Evolutionary conservation across 2,888 invertebrate genomes (phyloP).

Genomic region (Linnaemya vulpina): DNA sequence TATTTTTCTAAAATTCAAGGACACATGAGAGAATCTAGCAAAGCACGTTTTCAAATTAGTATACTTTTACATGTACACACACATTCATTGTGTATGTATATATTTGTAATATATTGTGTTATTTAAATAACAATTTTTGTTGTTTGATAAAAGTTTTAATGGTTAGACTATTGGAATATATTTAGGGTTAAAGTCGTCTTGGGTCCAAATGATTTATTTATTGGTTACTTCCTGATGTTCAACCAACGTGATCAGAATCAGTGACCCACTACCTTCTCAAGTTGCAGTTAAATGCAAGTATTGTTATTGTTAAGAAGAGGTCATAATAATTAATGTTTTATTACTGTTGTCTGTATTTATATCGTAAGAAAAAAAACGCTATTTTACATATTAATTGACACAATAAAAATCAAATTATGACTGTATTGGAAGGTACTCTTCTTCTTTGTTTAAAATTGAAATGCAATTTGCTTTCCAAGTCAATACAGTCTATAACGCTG

Average conservation of each 20-base stretch:
- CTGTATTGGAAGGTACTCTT: too few species aligned
- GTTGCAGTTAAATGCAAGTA: background rate
- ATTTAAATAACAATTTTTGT: background rate
- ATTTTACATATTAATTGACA: too few species aligned
- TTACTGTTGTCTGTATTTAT: too few species aligned
- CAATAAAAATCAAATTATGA: too few species aligned
- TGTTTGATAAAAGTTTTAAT: too few species aligned
- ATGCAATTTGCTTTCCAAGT: too few species aligned
- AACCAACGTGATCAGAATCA: too few species aligned
- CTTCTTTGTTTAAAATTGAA: too few species aligned
- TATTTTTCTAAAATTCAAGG: slow-evolving; percentile 11
- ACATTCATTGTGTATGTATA: background rate
- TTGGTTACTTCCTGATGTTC: background rate
- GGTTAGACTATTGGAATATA: background rate
- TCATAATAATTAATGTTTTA: background rate
- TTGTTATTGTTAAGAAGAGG: background rate
- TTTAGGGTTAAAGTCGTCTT: too few species aligned
- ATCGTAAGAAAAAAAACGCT: too few species aligned
- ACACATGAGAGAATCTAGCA: slow-evolving; percentile 1
- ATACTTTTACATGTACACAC: too few species aligned
- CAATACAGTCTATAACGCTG: too few species aligned
- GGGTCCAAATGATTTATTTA: background rate
- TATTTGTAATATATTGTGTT: slow-evolving; percentile 14
- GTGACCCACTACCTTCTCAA: background rate
- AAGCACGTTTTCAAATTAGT: slow-evolving; percentile 23